Percentiles rank a stretch among this genome's conserved stretches.
phyloP scores from a whole-genome alignment of 37 sponge, comb jelly and placozoan species.

The Corticium candelabrum region DNA sequence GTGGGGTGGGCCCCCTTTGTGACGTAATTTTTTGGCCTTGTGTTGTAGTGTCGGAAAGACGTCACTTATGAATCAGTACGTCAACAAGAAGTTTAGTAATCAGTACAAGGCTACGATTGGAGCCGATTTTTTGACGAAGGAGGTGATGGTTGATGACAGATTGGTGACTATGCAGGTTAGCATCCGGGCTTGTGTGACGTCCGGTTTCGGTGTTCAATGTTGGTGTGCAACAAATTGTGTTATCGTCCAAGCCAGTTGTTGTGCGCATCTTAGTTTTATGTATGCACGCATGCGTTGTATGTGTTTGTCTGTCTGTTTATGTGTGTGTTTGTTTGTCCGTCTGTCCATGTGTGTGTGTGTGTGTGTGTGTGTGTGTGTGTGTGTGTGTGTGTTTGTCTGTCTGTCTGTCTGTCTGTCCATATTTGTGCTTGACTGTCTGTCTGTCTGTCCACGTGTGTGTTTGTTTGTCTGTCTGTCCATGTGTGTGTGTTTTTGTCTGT shows the following conservation, averaged over 20 bases:
- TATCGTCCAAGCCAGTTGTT: background rate
- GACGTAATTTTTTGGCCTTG: too few species aligned
- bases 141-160: conserved; percentile 96
- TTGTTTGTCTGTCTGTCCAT: too few species aligned
- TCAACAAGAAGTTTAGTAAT: conserved; percentile 97
- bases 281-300: background rate
- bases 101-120: conserved; percentile 99
- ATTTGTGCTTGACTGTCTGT: too few species aligned
- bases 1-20: too few species aligned
- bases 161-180: conserved; percentile 96
- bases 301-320: too few species aligned
- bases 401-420: too few species aligned
- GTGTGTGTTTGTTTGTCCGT: too few species aligned
- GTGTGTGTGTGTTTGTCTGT: too few species aligned
- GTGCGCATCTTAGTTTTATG: conserved; percentile 5
- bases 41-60: conserved; percentile 94
- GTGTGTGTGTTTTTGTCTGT: too few species aligned
- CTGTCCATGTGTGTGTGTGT: too few species aligned
- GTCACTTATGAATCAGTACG: conserved; percentile 99
- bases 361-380: background rate
- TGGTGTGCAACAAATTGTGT: background rate
- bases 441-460: too few species aligned
- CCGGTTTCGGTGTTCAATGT: background rate
- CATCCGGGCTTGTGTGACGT: background rate
- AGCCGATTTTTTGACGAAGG: conserved; percentile 98